phyloP scores from a whole-genome alignment of 2,888 invertebrate genomes.

The Tipula lateralis region DNA sequence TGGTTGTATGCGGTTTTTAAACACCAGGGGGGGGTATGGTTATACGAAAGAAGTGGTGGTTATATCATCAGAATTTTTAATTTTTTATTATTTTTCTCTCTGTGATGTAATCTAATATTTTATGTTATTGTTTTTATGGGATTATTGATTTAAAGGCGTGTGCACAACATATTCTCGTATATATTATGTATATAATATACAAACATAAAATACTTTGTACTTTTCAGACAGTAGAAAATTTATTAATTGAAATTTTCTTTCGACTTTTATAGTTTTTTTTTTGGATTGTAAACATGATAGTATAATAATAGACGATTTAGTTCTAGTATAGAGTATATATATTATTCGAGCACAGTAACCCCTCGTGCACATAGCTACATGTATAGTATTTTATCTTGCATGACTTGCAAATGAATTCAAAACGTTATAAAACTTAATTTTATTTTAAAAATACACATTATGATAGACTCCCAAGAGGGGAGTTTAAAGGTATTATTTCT shows the following conservation, averaged over 20 bases:
- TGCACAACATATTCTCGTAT: not conserved
- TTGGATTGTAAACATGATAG: not conserved
- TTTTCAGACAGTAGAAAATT: not conserved
- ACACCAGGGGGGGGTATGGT: not conserved
- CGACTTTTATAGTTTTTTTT: not conserved
- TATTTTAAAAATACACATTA: not conserved
- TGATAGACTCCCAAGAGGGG: not conserved
- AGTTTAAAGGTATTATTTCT: too few species aligned
- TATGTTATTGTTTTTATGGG: slow-evolving; percentile 11
- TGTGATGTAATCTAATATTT: slow-evolving; percentile 11
- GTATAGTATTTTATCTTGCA: not conserved
- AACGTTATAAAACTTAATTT: not conserved
- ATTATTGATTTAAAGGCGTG: slow-evolving; percentile 24
- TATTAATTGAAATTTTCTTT: not conserved
- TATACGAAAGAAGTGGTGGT: not conserved
- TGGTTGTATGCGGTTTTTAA: not conserved
- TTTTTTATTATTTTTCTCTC: not conserved
- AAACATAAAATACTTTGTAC: not conserved
- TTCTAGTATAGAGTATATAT: not conserved
- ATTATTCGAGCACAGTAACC: not conserved
- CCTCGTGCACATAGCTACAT: not conserved
- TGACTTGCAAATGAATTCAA: not conserved
- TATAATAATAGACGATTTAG: not conserved
- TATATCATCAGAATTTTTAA: slow-evolving; percentile 19
- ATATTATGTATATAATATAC: not conserved